phyloP scores from a whole-genome alignment of 1,140 invertebrate genomes.

The Elymnias hypermnestra region DNA sequence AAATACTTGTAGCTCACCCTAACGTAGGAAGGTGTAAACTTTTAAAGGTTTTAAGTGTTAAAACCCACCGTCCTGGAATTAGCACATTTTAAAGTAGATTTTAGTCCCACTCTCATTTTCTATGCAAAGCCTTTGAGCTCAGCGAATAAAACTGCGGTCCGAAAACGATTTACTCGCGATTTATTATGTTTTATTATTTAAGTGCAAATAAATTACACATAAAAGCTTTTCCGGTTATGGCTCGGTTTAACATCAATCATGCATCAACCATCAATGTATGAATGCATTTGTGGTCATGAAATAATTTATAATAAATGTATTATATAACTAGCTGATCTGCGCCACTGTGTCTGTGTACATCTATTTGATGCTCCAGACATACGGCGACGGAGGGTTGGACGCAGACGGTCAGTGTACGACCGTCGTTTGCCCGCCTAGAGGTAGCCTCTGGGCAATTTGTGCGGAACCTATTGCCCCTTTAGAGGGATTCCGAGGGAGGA shows the following conservation, averaged over 20 bases:
- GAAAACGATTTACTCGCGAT: background rate
- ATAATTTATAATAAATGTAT: too few relatives aligned
- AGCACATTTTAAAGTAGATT: slow-evolving; percentile 43
- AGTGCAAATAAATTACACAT: background rate
- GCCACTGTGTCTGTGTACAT: too few relatives aligned
- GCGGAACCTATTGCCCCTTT: too few relatives aligned
- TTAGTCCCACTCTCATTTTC: slow-evolving; percentile 41
- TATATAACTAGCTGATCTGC: too few relatives aligned
- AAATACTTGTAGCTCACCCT: background rate
- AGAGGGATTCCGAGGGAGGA: too few relatives aligned
- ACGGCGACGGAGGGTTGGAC: too few relatives aligned
- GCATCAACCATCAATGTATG: too few relatives aligned
- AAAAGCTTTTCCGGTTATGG: background rate
- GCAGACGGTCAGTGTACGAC: too few relatives aligned
- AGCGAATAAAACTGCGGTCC: background rate
- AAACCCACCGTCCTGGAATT: slow-evolving; percentile 27
- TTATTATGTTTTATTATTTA: slow-evolving; percentile 3
- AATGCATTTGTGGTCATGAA: too few relatives aligned
- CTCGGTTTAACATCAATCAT: background rate
- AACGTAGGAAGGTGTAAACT: slow-evolving; percentile 7
- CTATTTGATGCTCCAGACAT: too few relatives aligned
- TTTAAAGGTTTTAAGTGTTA: slow-evolving; percentile 32
- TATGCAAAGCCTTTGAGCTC: slow-evolving; percentile 40
- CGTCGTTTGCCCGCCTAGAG: too few relatives aligned
- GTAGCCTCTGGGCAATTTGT: too few relatives aligned